phyloP scores from a whole-genome alignment of 2,113 vertebrate species.

The Apteryx owenii region DNA sequence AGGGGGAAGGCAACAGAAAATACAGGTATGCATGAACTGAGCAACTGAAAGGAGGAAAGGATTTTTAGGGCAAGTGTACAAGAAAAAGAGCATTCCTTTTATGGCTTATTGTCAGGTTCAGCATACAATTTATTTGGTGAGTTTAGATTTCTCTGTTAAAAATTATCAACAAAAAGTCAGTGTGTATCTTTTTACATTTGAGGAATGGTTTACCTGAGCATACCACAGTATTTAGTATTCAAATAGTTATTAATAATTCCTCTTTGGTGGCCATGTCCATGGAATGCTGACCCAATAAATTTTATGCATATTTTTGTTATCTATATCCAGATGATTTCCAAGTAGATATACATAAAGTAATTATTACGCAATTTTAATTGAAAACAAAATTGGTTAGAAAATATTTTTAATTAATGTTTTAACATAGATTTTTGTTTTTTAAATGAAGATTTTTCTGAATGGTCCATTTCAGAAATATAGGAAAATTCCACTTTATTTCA shows the following conservation, averaged over 20 bases:
- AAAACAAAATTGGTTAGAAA: background rate
- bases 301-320: background rate
- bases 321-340: background rate
- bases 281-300: background rate
- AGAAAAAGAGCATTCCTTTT: background rate
- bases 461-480: background rate
- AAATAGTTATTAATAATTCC: background rate
- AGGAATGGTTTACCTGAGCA: background rate
- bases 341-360: background rate
- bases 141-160: background rate
- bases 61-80: background rate
- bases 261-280: fast-evolving
- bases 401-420: background rate
- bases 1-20: background rate
- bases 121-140: background rate
- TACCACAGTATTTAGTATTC: background rate
- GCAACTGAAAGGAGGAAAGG: background rate
- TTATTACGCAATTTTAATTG: background rate
- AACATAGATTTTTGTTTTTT: background rate
- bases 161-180: background rate
- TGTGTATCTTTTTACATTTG: background rate
- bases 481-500: background rate
- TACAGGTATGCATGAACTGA: background rate
- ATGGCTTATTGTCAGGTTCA: background rate
- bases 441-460: background rate